Base-by-base conservation (phyloP, 1,140 invertebrate genomes). In the Scaptomyza pallida region DNA sequence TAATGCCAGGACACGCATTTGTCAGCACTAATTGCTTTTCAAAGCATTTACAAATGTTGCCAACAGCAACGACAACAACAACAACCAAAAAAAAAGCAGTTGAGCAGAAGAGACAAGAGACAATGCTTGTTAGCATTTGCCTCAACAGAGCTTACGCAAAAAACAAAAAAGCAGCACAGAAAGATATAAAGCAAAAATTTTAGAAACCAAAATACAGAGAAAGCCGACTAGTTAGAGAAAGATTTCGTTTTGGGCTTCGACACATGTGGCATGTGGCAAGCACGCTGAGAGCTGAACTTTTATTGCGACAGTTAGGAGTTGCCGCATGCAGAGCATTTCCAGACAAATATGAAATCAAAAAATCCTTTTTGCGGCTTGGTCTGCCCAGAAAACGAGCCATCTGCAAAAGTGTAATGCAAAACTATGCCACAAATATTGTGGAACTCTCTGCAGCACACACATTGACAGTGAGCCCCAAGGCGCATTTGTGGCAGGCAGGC, bases 21-120 rank as follows among this genome's bases (percentile, higher is more conserved):
- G 65, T 79, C 76, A 74, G 52, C 63, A 70, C 80, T 85, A 85
- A 85, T 85, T 85, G 80, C 81, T 85, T 85, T 86, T 63, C 64
- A 76, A 69, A 59, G 56, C 73, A 70, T 68, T 75, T 75, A 16
- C 55, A 45, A 65, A 65, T 69, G 54, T 45, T 56, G 10, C 50
- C 30, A 5, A 65, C 21, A n/a, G 5, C 26, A 26, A 40, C 12
- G 47, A 21, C 44, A 59, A 50, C 23, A 5, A 26, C 0, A 26
- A 50, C 3, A 61, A 70, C n/a, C n/a, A n/a, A n/a, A n/a, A n/a
- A n/a, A 43, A 55, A 33, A 12, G 8, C 5, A 6, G 5, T 2
- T 26, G 41, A 52, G 13, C 1, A 59, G 30, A 12, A 16, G 54
- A 40, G 35, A 43, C 9, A 26, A 26, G 33, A 37, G 15, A 55